A percentile compares a stretch with the other conserved stretches of the same genome.
Evolutionary conservation across 1,140 invertebrate species (phyloP).

Genomic region (Dendrolimus kikuchii): DNA sequence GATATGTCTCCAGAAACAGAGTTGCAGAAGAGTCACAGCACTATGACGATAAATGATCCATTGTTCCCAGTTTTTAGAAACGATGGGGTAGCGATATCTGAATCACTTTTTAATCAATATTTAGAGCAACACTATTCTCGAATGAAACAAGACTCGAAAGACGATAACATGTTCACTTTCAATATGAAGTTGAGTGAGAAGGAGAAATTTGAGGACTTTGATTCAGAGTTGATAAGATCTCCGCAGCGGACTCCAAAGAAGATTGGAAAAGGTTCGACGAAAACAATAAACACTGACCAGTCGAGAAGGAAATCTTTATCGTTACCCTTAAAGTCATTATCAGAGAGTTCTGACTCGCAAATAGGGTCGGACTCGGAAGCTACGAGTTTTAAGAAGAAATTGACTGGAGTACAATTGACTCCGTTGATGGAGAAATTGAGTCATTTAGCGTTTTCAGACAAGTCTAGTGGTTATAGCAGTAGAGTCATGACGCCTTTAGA

Average conservation of each 20-base stretch:
- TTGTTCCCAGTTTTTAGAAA: slow-evolving; percentile 81
- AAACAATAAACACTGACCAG: slow-evolving; percentile 51
- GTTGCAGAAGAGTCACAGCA: slow-evolving; percentile 52
- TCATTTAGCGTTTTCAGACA: slow-evolving; percentile 79
- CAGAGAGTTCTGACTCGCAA: slow-evolving; percentile 61
- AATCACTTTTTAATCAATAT: slow-evolving; percentile 80
- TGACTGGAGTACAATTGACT: slow-evolving; percentile 79
- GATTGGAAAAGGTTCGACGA: slow-evolving; percentile 48
- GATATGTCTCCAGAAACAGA: slow-evolving; percentile 53
- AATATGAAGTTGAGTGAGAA: slow-evolving; percentile 52
- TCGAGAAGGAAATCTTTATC: slow-evolving; percentile 78
- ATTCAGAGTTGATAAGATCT: slow-evolving; percentile 56
- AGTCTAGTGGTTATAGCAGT: slow-evolving; percentile 79
- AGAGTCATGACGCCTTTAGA: slow-evolving; percentile 78
- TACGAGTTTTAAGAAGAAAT: slow-evolving; percentile 67
- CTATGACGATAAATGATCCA: slow-evolving; percentile 84
- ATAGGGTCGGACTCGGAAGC: slow-evolving; percentile 60
- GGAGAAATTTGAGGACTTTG: slow-evolving; percentile 66
- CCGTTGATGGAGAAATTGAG: slow-evolving; percentile 87
- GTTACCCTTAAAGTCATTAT: slow-evolving; percentile 80
- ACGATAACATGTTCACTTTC: slow-evolving; percentile 62
- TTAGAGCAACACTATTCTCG: slow-evolving; percentile 74
- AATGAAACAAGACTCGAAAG: slow-evolving; percentile 65
- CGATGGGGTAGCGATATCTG: slow-evolving; percentile 81
- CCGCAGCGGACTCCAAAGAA: slow-evolving; percentile 56